Conservation (phyloP, 1,140 invertebrate genomes). For the Drosophila nigromelanica region DNA sequence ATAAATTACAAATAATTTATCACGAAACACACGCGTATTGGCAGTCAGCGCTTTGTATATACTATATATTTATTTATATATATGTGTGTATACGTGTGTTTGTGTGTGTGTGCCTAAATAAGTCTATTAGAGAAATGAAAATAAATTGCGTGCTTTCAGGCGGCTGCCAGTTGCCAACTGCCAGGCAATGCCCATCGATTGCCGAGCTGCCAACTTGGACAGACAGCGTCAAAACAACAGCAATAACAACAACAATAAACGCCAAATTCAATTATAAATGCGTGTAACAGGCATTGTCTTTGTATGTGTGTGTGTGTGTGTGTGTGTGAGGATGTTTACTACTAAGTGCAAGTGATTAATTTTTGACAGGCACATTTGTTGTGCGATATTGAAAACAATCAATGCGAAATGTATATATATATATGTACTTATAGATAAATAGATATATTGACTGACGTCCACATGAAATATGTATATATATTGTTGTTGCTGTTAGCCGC, state of each 20-base stretch:
- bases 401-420: conserved; percentile 64
- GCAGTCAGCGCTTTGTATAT: conserved; percentile 4
- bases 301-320: neutral
- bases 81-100: neutral
- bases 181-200: conserved; percentile 58
- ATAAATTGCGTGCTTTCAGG: conserved; percentile 80
- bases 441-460: conserved; percentile 1
- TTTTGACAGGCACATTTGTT: conserved; percentile 78
- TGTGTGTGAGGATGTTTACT: conserved; percentile 46
- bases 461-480: conserved; percentile 4
- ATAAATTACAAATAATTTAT: conserved; percentile 80
- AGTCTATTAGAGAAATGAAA: conserved; percentile 82
- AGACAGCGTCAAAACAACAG: conserved; percentile 63
- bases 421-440: neutral
- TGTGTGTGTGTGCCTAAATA: conserved; percentile 62
- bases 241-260: conserved; percentile 49
- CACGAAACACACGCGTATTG: conserved; percentile 51
- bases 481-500: conserved; percentile 19
- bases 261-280: conserved; percentile 81
- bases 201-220: conserved; percentile 71
- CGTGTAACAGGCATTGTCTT: conserved; percentile 71
- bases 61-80: neutral
- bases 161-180: conserved; percentile 61
- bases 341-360: conserved; percentile 82
- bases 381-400: conserved; percentile 79